Percentiles rank a stretch among this genome's conserved stretches.
These are phyloP conservation scores for Pedetes capensis DNA, from an alignment of 2,113 vertebrate species.

Conservation along the genomic window DNA sequence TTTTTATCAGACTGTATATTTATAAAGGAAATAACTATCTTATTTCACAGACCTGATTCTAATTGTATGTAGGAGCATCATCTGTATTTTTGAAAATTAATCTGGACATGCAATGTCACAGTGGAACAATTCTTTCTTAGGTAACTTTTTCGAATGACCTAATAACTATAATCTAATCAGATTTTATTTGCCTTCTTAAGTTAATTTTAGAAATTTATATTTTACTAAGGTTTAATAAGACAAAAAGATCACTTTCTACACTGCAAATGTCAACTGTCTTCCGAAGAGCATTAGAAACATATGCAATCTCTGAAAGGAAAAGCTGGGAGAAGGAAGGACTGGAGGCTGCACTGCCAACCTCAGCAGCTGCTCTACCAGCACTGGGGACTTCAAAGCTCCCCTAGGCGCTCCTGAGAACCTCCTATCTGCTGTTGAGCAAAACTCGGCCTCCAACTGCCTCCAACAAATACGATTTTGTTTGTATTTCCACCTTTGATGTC, in stretches of 20 bases:
- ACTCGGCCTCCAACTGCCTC: background rate
- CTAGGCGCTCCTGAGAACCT: background rate
- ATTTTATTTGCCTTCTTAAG: background rate
- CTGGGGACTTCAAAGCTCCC: fast-evolving
- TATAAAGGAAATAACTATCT: background rate
- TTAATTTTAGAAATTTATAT: background rate
- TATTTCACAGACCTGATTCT: background rate
- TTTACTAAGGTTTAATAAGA: background rate
- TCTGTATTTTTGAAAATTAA: background rate
- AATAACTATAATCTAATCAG: background rate
- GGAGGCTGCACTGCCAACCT: fast-evolving
- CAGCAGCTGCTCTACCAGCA: background rate
- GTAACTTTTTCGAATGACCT: background rate
- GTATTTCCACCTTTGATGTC: background rate
- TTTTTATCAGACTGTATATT: background rate
- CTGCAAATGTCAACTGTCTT: background rate
- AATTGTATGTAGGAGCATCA: background rate
- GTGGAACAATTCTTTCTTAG: background rate
- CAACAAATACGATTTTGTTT: background rate
- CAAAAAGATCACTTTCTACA: background rate
- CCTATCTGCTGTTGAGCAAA: no score
- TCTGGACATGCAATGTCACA: background rate
- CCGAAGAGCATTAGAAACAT: background rate
- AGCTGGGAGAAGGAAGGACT: fast-evolving
- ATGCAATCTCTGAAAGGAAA: background rate